phyloP scores from a whole-genome alignment of 2,797 vertebrate genomes.

The Tinamus major region DNA sequence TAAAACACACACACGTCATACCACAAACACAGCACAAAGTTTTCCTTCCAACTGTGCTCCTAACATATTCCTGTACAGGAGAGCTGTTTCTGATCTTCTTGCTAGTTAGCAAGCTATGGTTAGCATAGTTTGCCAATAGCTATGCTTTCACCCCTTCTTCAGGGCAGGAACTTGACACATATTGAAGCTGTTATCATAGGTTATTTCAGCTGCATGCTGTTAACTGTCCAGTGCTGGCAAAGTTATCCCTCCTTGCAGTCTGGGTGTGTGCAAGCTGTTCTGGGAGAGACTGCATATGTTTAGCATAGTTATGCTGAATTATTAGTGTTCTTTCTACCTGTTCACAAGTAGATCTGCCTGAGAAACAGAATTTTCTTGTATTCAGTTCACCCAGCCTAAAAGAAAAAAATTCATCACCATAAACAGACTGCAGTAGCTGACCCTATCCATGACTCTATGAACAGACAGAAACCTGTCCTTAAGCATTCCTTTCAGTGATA shows the following conservation, averaged over 20 bases:
- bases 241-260: neutral
- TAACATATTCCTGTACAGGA: neutral
- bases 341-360: neutral
- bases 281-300: neutral
- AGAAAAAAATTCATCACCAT: neutral
- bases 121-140: neutral
- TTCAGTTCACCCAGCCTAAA: neutral
- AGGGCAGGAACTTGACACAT: conserved; percentile 12
- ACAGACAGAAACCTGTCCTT: neutral
- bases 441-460: neutral
- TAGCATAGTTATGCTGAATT: neutral
- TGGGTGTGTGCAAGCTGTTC: neutral
- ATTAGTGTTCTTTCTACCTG: neutral
- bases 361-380: neutral
- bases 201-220: conserved; percentile 46
- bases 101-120: neutral
- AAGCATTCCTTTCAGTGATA: neutral
- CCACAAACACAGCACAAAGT: neutral
- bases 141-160: neutral
- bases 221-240: conserved; percentile 24
- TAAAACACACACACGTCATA: neutral
- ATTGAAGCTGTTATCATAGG: conserved; percentile 38
- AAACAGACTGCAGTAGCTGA: neutral
- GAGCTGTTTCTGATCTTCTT: neutral
- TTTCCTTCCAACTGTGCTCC: neutral